Evolutionary conservation across 1,140 invertebrate genomes (phyloP).

Genomic region (Temnothorax longispinosus): DNA sequence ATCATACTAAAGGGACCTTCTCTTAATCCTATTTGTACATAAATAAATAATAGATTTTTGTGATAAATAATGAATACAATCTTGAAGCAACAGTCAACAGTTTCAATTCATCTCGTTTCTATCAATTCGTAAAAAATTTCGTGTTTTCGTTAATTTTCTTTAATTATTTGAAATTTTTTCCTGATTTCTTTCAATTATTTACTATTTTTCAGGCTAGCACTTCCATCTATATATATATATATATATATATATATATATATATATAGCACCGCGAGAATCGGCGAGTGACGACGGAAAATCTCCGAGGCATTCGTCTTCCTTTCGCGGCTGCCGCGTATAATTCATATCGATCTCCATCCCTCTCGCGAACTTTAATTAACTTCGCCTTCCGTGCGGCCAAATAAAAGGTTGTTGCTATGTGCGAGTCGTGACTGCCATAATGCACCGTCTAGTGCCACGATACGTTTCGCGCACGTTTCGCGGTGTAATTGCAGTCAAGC

Average conservation of each 20-base stretch:
- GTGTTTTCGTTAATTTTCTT: not conserved
- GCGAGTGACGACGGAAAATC: not conserved
- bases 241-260: too few species aligned
- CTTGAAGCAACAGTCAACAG: not conserved
- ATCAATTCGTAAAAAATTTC: not conserved
- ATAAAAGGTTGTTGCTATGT: constrained; percentile 6
- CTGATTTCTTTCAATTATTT: not conserved
- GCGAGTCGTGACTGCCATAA: constrained; percentile 25
- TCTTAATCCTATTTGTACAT: too few species aligned
- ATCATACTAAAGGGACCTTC: too few species aligned
- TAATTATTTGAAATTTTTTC: not conserved
- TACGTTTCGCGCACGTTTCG: not conserved
- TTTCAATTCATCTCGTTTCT: not conserved
- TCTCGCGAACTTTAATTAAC: constrained; percentile 50
- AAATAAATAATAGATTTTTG: not conserved
- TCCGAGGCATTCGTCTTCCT: not conserved
- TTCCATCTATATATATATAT: too few species aligned
- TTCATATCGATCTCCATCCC: constrained; percentile 19
- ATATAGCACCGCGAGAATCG: not conserved
- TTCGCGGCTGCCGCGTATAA: not conserved
- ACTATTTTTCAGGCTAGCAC: not conserved
- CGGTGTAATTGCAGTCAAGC: not conserved
- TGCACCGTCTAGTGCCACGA: not conserved
- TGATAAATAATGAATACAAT: not conserved
- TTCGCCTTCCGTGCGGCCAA: constrained; percentile 36